A percentile compares a stretch with the other conserved stretches of the same genome.
Evolutionary conservation across 2,888 invertebrate genomes (phyloP).

Genomic region (Tetragonula carbonaria): DNA sequence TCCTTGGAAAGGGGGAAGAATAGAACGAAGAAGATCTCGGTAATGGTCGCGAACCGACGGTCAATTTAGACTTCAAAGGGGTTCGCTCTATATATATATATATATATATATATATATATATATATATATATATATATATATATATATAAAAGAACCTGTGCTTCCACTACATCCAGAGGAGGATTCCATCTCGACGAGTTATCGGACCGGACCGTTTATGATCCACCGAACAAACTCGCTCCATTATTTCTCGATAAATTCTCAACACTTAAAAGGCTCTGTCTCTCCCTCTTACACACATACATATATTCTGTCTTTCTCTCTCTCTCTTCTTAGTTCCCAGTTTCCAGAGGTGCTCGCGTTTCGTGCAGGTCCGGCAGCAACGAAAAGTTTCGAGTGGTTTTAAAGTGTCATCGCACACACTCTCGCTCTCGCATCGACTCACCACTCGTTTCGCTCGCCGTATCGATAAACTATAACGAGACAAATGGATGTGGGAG

Average conservation of each 20-base stretch:
- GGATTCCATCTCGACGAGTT: conserved; percentile 65
- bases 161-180: conserved; percentile 52
- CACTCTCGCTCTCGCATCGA: conserved; percentile 65
- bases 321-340: too few relatives aligned
- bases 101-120: conserved; percentile 61
- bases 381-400: conserved; percentile 78
- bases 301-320: too few relatives aligned
- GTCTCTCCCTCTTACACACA: not conserved
- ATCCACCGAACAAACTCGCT: conserved; percentile 63
- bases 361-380: conserved; percentile 65
- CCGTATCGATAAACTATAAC: conserved; percentile 81
- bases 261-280: conserved; percentile 63
- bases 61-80: conserved; percentile 80
- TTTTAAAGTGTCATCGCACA: conserved; percentile 80
- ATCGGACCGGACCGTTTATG: conserved; percentile 54
- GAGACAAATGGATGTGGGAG: conserved; percentile 81
- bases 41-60: conserved; percentile 75
- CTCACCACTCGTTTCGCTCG: conserved; percentile 69
- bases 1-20: conserved; percentile 56
- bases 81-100: conserved; percentile 66
- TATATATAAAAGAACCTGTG: conserved; percentile 63
- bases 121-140: conserved; percentile 61
- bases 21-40: conserved; percentile 60
- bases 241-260: conserved; percentile 78
- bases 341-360: conserved; percentile 7